Evolutionary conservation across 1,140 invertebrate species (phyloP), one percentile per base, ranked within the genome.

Genomic region (Micrasema longulum): DNA sequence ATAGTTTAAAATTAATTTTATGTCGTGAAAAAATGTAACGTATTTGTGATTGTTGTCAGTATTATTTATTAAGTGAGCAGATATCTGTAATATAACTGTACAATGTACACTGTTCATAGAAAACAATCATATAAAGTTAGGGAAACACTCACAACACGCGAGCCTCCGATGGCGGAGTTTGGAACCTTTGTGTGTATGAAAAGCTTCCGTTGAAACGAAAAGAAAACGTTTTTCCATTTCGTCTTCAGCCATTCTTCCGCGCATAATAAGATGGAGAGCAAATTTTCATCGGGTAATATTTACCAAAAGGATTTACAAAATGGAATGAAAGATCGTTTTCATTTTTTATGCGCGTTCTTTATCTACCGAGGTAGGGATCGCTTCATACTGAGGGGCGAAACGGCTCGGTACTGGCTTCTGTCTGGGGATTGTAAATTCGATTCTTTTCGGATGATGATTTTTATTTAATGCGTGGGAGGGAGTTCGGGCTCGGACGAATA

Each of bases 231-330:
- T 75, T 71, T 64, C 63, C 71, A 53, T 68, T 63, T n/a, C 66
- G 65, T 38, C 26, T 63, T 57, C 55, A 20, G 47, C 50, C 65
- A 64, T 72, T 72, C 60, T 71, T 57, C 60, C 67, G 70, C 74
- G 52, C 70, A 72, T 75, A 75, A 75, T 75, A 75, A 75, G 74
- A 75, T 75, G 74, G 74, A 75, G 70, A 75, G 74, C 74, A 75
- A 75, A 75, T 75, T 75, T 75, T 75, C 74, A 72, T 75, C 74
- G 74, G 74, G 74, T 75, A 75, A 75, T 75, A 75, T 75, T 75
- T 75, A 75, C 74, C 69, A 72, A 75, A 75, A 75, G 74, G 74
- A 75, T 75, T 75, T 75, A 60, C 74, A 70, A 75, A 75, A 75
- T 75, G 74, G 74, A 75, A 75, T 75, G 74, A 75, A 75, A 75